phyloP scores from a whole-genome alignment of 1,140 invertebrate species.

The Nephotettix cincticeps region DNA sequence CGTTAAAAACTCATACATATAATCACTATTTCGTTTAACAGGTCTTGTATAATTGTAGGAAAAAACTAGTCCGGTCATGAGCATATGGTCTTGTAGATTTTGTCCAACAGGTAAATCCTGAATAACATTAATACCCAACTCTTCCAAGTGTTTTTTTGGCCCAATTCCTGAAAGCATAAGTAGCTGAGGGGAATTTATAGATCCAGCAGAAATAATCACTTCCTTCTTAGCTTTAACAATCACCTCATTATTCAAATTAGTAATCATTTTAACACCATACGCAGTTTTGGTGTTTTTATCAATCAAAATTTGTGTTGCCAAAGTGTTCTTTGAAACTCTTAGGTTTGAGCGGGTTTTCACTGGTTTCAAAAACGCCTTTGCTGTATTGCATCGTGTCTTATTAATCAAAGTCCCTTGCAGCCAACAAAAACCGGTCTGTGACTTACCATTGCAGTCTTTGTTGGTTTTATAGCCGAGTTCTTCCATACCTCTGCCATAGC shows the following conservation, averaged over 20 bases:
- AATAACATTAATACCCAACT: slow-evolving; percentile 69
- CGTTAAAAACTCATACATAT: slow-evolving; percentile 71
- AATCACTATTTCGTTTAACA: slow-evolving; percentile 74
- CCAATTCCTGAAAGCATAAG: slow-evolving; percentile 88
- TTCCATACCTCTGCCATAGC: slow-evolving; percentile 28
- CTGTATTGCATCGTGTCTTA: slow-evolving; percentile 70
- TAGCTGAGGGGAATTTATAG: slow-evolving; percentile 77
- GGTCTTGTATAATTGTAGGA: slow-evolving; percentile 72
- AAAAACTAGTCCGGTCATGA: slow-evolving; percentile 79
- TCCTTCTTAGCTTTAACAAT: slow-evolving; percentile 60
- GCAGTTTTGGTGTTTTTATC: slow-evolving; percentile 62
- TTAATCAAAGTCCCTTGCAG: slow-evolving; percentile 59
- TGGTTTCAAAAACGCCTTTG: slow-evolving; percentile 70
- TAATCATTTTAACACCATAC: slow-evolving; percentile 66
- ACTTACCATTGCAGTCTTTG: slow-evolving; percentile 53
- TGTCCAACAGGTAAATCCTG: slow-evolving; percentile 66
- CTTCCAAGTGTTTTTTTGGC: slow-evolving; percentile 67
- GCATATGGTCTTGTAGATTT: slow-evolving; percentile 82
- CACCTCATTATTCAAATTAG: too few species aligned
- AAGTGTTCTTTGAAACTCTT: slow-evolving; percentile 60
- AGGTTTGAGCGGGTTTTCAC: slow-evolving; percentile 61
- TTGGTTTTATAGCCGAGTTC: slow-evolving; percentile 52
- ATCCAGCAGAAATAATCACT: slow-evolving; percentile 70
- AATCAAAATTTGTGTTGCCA: slow-evolving; percentile 73
- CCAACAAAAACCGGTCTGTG: slow-evolving; percentile 49